Percentiles rank a stretch among this genome's conserved stretches.
These are phyloP conservation scores for Rhyzopertha dominica DNA, from an alignment of 1,140 invertebrate species.

Conservation along the genomic window DNA sequence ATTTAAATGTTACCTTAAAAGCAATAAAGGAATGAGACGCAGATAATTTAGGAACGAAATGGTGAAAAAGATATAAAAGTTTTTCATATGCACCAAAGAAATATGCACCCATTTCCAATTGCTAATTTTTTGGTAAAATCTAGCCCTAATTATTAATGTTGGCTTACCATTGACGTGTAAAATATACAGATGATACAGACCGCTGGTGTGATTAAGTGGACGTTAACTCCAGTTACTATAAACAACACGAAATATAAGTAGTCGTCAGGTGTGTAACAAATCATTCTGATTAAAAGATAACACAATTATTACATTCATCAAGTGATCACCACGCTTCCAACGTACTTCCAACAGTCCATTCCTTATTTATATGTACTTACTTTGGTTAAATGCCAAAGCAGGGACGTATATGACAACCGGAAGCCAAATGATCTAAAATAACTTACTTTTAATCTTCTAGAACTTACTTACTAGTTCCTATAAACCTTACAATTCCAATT, in stretches of 20 bases:
- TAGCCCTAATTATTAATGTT: no score
- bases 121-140: conserved; percentile 1
- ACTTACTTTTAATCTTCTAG: conserved; percentile 17
- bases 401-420: conserved; percentile 70
- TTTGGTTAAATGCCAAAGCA: conserved; percentile 71
- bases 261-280: no score
- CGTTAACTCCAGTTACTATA: conserved; percentile 78
- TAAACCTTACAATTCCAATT: conserved; percentile 59
- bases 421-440: conserved; percentile 60
- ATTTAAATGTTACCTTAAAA: no score
- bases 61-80: no score
- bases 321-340: no score
- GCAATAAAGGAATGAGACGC: no score
- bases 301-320: no score
- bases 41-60: no score
- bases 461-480: conserved; percentile 6
- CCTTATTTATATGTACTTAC: conserved; percentile 44
- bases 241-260: conserved; percentile 33
- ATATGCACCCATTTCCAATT: no score
- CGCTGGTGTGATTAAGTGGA: conserved; percentile 75
- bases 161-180: conserved; percentile 85
- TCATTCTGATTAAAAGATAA: no score
- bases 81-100: no score
- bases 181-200: conserved; percentile 88
- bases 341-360: no score